These are phyloP conservation scores for Battus philenor DNA, from an alignment of 1,140 invertebrate species.

Conservation along the genomic window DNA sequence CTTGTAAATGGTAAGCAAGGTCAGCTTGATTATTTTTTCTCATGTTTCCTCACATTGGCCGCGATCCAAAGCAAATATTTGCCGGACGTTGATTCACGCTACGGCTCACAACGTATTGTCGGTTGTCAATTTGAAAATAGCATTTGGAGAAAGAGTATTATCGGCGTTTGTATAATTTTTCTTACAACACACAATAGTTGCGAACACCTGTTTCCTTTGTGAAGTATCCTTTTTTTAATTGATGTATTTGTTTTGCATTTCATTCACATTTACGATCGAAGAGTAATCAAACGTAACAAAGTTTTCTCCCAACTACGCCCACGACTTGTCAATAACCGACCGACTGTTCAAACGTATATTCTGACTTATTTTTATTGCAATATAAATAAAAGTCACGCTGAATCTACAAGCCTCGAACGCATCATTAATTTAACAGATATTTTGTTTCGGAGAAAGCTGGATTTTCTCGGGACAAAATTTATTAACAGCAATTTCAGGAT, in stretches of 20 bases:
- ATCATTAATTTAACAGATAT: slow-evolving; percentile 5
- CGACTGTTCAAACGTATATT: not conserved
- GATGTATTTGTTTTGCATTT: slow-evolving; percentile 5
- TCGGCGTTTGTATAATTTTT: slow-evolving; percentile 10
- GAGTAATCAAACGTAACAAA: slow-evolving; percentile 3
- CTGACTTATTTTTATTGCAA: slow-evolving; percentile 1
- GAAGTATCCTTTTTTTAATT: not conserved
- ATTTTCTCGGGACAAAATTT: slow-evolving; percentile 12
- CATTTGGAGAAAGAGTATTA: slow-evolving; percentile 22
- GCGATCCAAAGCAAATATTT: slow-evolving; percentile 34
- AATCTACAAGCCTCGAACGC: not conserved
- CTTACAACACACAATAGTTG: slow-evolving; percentile 6
- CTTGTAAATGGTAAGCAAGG: slow-evolving; percentile 25
- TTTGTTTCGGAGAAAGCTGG: slow-evolving; percentile 10
- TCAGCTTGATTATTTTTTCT: slow-evolving; percentile 25
- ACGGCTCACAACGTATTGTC: slow-evolving; percentile 23
- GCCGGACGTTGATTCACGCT: slow-evolving; percentile 36
- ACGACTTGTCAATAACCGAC: not conserved
- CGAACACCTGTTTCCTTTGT: slow-evolving; percentile 2
- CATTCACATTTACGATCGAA: not conserved
- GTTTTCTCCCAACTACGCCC: slow-evolving; percentile 8
- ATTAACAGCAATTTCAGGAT: slow-evolving; percentile 3
- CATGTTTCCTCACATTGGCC: slow-evolving; percentile 30
- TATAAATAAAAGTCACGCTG: slow-evolving; percentile 4
- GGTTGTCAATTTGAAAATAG: slow-evolving; percentile 35